Percentiles rank a stretch among this genome's conserved stretches.
These are phyloP conservation scores for Ovibos moschatus DNA, from an alignment of 2,113 vertebrate genomes.

Conservation along the genomic window DNA sequence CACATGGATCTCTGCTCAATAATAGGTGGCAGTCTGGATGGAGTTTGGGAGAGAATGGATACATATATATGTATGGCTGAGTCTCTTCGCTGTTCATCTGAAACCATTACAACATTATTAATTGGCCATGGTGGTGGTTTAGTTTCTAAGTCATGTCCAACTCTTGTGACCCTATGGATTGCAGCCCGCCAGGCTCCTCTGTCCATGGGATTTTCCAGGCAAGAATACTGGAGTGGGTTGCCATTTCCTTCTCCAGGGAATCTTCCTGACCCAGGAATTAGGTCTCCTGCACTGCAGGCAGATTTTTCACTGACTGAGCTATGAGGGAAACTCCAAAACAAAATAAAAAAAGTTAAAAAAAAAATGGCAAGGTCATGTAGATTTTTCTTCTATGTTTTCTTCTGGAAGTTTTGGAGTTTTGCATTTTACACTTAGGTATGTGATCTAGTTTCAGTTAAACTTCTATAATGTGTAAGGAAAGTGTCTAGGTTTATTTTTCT, in stretches of 20 bases:
- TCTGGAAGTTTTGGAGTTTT: background rate
- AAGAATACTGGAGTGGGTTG: background rate
- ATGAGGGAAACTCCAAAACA: background rate
- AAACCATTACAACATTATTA: background rate
- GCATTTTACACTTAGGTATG: background rate
- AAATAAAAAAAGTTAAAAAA: background rate
- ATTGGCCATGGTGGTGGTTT: background rate
- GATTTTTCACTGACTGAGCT: background rate
- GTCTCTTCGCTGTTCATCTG: background rate
- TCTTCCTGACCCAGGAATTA: accelerated
- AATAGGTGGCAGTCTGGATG: background rate
- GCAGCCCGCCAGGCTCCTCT: background rate
- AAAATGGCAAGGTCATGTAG: background rate
- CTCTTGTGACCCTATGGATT: background rate
- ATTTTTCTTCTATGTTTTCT: background rate
- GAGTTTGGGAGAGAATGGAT: background rate
- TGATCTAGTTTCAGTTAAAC: background rate
- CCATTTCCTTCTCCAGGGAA: background rate
- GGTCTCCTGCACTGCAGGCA: background rate
- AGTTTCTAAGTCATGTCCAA: accelerated
- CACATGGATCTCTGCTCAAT: background rate
- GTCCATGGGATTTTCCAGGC: background rate
- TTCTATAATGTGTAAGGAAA: background rate
- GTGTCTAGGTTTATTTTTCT: background rate
- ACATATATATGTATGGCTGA: background rate